Evolutionary conservation across 1,140 invertebrate genomes (phyloP).

Genomic region (Leptinotarsa texana): DNA sequence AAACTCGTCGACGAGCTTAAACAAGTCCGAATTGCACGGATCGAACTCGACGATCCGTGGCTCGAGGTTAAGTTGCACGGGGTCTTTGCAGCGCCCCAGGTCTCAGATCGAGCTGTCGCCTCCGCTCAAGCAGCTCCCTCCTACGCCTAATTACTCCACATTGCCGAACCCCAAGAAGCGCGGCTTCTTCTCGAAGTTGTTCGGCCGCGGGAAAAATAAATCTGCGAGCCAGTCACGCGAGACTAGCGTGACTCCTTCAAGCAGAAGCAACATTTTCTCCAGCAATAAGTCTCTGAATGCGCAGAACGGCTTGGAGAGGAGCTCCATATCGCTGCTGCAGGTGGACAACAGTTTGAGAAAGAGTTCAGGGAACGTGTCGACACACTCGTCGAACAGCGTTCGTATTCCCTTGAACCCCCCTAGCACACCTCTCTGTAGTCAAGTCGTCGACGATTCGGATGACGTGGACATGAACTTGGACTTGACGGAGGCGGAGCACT

Average conservation of each 20-base stretch:
- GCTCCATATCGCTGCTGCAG: constrained; percentile 33
- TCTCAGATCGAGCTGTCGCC: constrained; percentile 55
- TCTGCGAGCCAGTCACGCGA: constrained; percentile 42
- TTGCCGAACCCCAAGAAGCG: constrained; percentile 63
- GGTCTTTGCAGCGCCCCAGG: constrained; percentile 51
- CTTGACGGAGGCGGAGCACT: constrained; percentile 83
- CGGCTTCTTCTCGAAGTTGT: constrained; percentile 69
- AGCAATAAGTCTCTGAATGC: constrained; percentile 15
- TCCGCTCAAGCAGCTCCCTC: constrained; percentile 57
- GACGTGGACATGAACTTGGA: constrained; percentile 58
- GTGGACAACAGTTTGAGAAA: constrained; percentile 35
- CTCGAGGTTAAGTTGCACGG: constrained; percentile 35
- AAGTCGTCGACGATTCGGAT: constrained; percentile 16
- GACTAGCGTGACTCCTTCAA: constrained; percentile 39
- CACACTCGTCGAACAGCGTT: constrained; percentile 55
- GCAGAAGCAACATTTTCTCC: constrained; percentile 9
- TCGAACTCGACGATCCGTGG: constrained; percentile 32
- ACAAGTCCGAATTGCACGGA: constrained; percentile 27
- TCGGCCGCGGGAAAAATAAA: constrained; percentile 50
- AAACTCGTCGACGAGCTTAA: constrained; percentile 31
- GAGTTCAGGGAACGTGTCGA: constrained; percentile 44
- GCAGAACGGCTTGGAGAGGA: constrained; percentile 11
- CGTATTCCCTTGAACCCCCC: constrained; percentile 65
- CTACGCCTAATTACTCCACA: constrained; percentile 55
- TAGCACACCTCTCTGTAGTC: neutral